These are phyloP conservation scores for Rhipidura dahli DNA, from an alignment of 2,113 vertebrate species.

Conservation along the genomic window DNA sequence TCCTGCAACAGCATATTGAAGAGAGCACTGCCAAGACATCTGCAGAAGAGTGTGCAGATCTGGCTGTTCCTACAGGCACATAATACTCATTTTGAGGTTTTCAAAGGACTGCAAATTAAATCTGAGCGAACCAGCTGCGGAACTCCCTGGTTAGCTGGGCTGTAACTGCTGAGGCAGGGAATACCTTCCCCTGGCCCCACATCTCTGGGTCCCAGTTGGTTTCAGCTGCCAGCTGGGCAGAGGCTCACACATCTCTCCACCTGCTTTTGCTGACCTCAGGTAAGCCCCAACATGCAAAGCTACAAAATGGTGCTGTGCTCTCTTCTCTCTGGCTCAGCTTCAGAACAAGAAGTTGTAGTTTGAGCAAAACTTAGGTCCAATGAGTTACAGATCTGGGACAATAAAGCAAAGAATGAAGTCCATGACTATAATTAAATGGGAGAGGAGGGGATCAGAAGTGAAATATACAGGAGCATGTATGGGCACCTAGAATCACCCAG, in stretches of 20 bases:
- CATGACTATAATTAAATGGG: neutral
- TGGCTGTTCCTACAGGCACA: neutral
- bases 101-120: slow-evolving; percentile 26
- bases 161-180: neutral
- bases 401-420: neutral
- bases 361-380: neutral
- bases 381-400: neutral
- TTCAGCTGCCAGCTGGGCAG: neutral
- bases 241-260: neutral
- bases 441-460: neutral
- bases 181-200: neutral
- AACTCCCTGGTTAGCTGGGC: neutral
- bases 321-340: neutral
- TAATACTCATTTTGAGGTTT: neutral
- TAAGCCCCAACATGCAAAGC: neutral
- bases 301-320: neutral
- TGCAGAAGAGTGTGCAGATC: neutral
- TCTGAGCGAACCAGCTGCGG: neutral
- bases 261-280: neutral
- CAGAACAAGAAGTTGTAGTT: neutral
- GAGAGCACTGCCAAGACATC: slow-evolving; percentile 6
- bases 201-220: neutral
- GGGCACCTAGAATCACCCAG: neutral
- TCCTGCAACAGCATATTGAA: neutral
- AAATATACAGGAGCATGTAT: neutral